Base-by-base conservation (phyloP, 1,140 invertebrate species). In the Wasmannia auropunctata region DNA sequence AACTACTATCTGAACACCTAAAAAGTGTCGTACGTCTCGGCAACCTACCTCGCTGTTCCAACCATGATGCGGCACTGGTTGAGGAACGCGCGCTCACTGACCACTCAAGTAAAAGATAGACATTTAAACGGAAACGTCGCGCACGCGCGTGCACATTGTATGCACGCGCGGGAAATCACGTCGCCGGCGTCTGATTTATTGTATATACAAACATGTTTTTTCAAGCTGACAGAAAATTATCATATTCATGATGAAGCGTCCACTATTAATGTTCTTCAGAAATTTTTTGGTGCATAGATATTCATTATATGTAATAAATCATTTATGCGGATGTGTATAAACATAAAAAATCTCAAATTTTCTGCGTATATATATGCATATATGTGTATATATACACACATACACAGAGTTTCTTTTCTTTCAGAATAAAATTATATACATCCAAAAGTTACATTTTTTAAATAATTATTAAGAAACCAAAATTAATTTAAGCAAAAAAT, bases 101-200 rank as follows among this genome's bases (percentile, higher is more conserved):
- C 74, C 85, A 80, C 40, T 34, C 51, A 77, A 72, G 81, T 83
- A 86, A 86, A 86, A 75, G 19, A 58, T 83, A 88, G 83, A 88
- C 86, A 93, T 94, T 91, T 93, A 92, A 93, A 93, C 88, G 75
- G 87, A 92, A 93, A 91, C 90, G 80, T 19, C 6, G 89, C 93
- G 93, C 93, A 91, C 87, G 92, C 92, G 93, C 69, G 37, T 34
- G 34, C 14, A 6, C 2, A 40, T 56, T 40, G 31, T 28, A 58
- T 49, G 51, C 79, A 63, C 54, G 37, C 69, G 76, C 86, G 43
- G 25, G 34, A 74, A 74, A 65, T 79, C 60, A 34, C 58, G 58
- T 28, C 19, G 11, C 22, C 56, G 43, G n/a, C 40, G 22, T 40
- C 28, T 67, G 43, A 74, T 62, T 77, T 51, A 19, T 75, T 77